Base-by-base conservation (phyloP, 2,113 vertebrate genomes). In the Mormyrus iriodes region DNA sequence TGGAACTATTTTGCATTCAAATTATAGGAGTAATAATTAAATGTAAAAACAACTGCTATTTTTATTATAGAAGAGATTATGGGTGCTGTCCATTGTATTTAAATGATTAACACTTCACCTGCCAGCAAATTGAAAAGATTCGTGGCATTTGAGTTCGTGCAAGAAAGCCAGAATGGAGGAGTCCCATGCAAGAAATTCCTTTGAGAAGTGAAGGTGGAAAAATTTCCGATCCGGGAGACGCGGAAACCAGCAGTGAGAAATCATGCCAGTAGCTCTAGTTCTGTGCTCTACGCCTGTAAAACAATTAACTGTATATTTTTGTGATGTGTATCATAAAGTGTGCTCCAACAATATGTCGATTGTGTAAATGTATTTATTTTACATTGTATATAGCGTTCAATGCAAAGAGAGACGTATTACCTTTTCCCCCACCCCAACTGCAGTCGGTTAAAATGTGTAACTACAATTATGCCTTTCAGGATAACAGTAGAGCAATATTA, bases 371-470 rank as follows among this genome's bases (percentile, higher is more conserved):
- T 97, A 96, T 97, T 97, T 97, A 96, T 96, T 96, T 97, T 97
- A 97, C 96, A 97, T 96, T 97, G 97, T 98, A 97, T 97, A 97
- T 97, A 96, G 97, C 96, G 97, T 97, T 97, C 96, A 97, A 97
- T 96, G 96, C 97, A 97, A 98, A 97, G 97, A 90, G 90, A 97
- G 97, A 96, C 73, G 17, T 79, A 53, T 79, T 31, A 96, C 96
- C 96, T 97, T 96, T 96, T 96, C 97, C 97, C 97, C 97, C 96
- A 96, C 97, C 97, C 97, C 97, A 97, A 97, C 96, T 97, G 96
- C 96, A 97, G 97, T 97, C 96, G 96, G 95, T 96, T 96, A 96
- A 97, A 96, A 97, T 96, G 97, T 97, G 96, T 97, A 95, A 97
- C 95, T 97, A 96, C 97, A 96, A 97, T 97, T 58, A 87, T 87